Evolutionary conservation across 1,140 invertebrate species (phyloP).

Genomic region (Lasioglossum baleicum): DNA sequence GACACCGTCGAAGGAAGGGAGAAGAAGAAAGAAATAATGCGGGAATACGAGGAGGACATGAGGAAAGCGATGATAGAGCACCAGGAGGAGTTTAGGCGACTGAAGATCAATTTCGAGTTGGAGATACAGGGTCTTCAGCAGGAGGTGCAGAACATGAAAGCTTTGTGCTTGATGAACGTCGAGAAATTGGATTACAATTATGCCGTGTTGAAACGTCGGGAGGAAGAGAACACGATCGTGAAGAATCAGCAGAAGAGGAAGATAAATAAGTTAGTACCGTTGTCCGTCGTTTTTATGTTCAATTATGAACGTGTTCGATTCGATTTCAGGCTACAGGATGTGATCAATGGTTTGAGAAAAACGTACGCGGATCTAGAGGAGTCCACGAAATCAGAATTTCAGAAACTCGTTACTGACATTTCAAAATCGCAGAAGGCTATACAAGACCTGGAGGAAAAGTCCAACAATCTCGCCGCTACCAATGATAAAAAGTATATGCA

Average conservation of each 20-base stretch:
- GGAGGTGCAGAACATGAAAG: conserved; percentile 88
- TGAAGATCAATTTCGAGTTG: conserved; percentile 85
- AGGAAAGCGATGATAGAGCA: conserved; percentile 83
- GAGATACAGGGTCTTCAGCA: conserved; percentile 87
- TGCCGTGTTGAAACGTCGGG: conserved; percentile 88
- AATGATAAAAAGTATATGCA: conserved; percentile 81
- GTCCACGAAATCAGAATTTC: conserved; percentile 80
- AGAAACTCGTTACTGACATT: conserved; percentile 82
- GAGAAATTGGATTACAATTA: conserved; percentile 95
- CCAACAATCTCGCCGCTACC: conserved; percentile 83
- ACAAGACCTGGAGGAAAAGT: conserved; percentile 84
- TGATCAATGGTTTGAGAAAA: conserved; percentile 84
- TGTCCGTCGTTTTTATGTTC: background rate
- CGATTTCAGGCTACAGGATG: conserved; percentile 85
- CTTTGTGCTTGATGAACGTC: conserved; percentile 86
- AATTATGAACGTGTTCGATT: background rate
- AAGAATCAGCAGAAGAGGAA: conserved; percentile 90
- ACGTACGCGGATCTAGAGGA: conserved; percentile 82
- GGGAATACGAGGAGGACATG: conserved; percentile 83
- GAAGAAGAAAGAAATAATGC: conserved; percentile 75
- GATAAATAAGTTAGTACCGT: conserved; percentile 82
- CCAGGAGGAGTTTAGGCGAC: conserved; percentile 84
- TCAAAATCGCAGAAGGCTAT: conserved; percentile 84
- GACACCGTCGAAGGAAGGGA: conserved; percentile 83
- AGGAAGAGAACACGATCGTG: conserved; percentile 92